Base-by-base conservation (phyloP, 2,797 vertebrate genomes). In the Sebastes oblongus region DNA sequence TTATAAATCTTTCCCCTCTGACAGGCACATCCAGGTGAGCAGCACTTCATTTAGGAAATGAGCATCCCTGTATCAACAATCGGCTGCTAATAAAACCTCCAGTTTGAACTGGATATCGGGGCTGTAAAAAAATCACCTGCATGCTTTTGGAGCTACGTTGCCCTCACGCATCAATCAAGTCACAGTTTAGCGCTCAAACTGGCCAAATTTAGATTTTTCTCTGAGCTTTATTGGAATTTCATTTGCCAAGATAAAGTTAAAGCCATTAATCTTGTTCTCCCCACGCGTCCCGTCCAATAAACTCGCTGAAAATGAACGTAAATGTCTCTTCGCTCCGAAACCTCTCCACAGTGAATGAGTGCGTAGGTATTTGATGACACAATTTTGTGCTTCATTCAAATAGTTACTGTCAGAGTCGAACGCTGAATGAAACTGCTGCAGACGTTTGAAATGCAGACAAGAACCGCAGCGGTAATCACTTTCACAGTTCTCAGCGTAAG, bases 201-300 rank as follows among this genome's bases (percentile, higher is more conserved):
- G 86, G 90, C 87, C 87, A 83, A 88, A 82, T 92, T 87, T 82
- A 34, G 86, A 88, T 91, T 92, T 94, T 93, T 93, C 76, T 90
- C 79, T 83, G 81, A 88, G 88, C 87, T 95, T 95, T 96, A 95
- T 96, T 94, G 86, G 93, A 93, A 89, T 91, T 87, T 90, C 87
- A 94, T 93, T 95, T 94, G 94, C 95, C 94, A 95, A 95, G 88
- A 93, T 92, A 94, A 94, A 94, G 91, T 84, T 88, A 72, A 89
- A 89, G 83, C 83, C 85, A 92, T 92, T 91, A 91, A 93, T 94
- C 86, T 90, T 92, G 82, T 80, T 88, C 89, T 91, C 85, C 81
- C 77, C 83, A 84, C 74, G 75, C 77, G 58, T 93, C 83, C 77
- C 52, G 83, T 89, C 88, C 91, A 94, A 92, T 94, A 94, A 95